Conservation (phyloP, 2,888 invertebrate species). For the Conistra vaccinii region DNA sequence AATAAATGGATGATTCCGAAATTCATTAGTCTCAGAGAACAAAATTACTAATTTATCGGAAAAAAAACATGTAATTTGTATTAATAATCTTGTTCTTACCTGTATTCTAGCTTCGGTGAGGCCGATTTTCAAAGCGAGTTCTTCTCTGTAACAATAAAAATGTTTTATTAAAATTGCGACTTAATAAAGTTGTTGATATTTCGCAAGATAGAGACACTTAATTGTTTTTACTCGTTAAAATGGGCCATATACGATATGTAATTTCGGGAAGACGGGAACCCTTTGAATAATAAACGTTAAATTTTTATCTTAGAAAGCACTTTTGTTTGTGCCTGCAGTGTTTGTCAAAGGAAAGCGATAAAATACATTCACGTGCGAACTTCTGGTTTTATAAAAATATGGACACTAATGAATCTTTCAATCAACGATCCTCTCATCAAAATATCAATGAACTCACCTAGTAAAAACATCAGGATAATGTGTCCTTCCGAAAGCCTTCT, state of each 20-base stretch:
- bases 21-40: conserved; percentile 36
- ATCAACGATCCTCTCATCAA: neutral
- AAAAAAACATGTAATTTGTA: conserved; percentile 54
- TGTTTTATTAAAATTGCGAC: conserved; percentile 39
- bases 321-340: neutral
- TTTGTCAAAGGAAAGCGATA: neutral
- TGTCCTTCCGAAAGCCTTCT: conserved; percentile 99
- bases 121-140: conserved; percentile 98
- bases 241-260: neutral
- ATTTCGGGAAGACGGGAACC: conserved; percentile 6
- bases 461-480: conserved; percentile 99
- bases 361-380: neutral
- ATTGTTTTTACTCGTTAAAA: conserved; percentile 29
- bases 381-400: neutral
- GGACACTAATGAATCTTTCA: too few species aligned
- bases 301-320: neutral
- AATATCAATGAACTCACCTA: conserved; percentile 90
- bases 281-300: conserved; percentile 13
- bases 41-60: conserved; percentile 34
- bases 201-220: conserved; percentile 32
- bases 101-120: conserved; percentile 98
- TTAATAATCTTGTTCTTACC: conserved; percentile 89
- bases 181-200: conserved; percentile 44
- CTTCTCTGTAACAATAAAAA: conserved; percentile 94
- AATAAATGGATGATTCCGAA: conserved; percentile 58